Conservation (phyloP, 2,888 invertebrate species). For the Tubiluchus corallicola region DNA sequence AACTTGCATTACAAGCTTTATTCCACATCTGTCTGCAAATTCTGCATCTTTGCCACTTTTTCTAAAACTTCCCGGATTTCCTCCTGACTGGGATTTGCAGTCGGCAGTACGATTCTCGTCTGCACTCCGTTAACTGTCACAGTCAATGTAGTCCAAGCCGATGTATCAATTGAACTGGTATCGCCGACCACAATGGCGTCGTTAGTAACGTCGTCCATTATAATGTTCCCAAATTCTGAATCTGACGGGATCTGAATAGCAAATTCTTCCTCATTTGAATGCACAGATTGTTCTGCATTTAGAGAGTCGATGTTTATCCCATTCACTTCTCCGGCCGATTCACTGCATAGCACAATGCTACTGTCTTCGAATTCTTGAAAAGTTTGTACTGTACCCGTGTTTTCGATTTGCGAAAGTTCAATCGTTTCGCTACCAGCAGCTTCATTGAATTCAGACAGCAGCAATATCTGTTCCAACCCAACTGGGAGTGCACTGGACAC, state of each 20-base stretch:
- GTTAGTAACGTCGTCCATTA: neutral
- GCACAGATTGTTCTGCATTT: neutral
- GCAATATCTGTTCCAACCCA: neutral
- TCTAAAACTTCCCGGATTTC: neutral
- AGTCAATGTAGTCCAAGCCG: neutral
- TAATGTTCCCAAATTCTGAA: too few relatives aligned
- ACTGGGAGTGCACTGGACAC: neutral
- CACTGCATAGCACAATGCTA: too few relatives aligned
- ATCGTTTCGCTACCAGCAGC: neutral
- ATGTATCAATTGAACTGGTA: neutral
- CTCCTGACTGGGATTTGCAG: neutral
- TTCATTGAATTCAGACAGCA: neutral
- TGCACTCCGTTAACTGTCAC: neutral
- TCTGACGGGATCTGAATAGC: neutral
- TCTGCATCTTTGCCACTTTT: too few relatives aligned
- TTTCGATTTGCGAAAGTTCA: too few relatives aligned
- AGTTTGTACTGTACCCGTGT: too few relatives aligned
- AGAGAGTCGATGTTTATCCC: too few relatives aligned
- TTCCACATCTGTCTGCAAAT: too few relatives aligned
- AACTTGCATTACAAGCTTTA: too few relatives aligned
- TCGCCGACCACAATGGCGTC: neutral
- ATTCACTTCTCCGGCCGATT: too few relatives aligned
- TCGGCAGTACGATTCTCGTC: neutral
- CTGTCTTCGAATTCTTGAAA: too few relatives aligned
- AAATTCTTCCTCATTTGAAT: neutral